Conservation (phyloP, 1,140 invertebrate genomes). For the Temnothorax curvispinosus region DNA sequence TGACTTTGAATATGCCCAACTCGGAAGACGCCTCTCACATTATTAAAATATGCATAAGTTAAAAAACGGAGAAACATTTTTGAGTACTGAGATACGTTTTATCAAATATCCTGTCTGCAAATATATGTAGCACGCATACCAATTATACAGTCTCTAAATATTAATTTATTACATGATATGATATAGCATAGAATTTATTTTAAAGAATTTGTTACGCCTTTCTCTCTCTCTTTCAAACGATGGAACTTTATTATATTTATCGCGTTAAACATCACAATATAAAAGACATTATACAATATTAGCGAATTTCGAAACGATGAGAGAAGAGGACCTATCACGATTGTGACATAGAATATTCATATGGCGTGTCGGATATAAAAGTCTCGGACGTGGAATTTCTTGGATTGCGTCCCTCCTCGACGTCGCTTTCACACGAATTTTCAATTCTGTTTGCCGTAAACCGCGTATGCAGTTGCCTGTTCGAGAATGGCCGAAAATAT, state of each 20-base stretch:
- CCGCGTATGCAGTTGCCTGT: background rate
- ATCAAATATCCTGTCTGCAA: no score
- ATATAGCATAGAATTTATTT: background rate
- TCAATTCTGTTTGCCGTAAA: background rate
- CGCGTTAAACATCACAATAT: background rate
- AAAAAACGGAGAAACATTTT: no score
- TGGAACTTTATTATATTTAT: background rate
- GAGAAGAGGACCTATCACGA: background rate
- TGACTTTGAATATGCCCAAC: no score
- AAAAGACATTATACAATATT: background rate
- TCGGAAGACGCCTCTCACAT: no score
- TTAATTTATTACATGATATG: background rate
- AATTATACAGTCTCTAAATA: no score
- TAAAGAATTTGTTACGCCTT: no score
- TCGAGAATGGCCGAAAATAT: constrained; percentile 56
- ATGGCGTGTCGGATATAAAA: background rate
- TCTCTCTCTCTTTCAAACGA: background rate
- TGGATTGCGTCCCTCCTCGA: background rate
- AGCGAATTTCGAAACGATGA: background rate
- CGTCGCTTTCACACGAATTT: background rate
- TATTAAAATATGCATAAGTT: no score
- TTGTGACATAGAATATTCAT: no score
- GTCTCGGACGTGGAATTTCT: background rate
- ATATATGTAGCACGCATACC: no score
- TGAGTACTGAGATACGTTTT: no score